Conservation (phyloP, 1,140 invertebrate genomes). For the Diachasmimorpha longicaudata region DNA sequence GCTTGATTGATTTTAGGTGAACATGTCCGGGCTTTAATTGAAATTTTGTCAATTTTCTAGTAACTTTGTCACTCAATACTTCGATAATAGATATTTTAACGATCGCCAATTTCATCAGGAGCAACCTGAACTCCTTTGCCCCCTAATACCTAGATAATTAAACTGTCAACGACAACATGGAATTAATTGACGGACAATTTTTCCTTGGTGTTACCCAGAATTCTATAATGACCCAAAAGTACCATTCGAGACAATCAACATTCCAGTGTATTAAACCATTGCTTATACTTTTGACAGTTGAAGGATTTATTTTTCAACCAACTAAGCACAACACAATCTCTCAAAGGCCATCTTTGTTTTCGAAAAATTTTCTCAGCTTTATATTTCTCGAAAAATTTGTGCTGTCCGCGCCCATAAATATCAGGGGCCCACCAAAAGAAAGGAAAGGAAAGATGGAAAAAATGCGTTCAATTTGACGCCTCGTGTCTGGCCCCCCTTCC, state of each 20-base stretch:
- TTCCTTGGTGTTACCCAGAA: neutral
- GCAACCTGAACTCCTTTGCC: too few species aligned
- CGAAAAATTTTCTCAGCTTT: neutral
- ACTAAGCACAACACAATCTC: neutral
- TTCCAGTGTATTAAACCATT: neutral
- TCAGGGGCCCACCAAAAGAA: neutral
- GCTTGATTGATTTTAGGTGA: too few species aligned
- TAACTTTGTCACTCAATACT: too few species aligned
- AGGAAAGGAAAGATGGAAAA: neutral
- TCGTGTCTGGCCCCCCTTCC: neutral
- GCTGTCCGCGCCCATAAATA: neutral
- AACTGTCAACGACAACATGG: too few species aligned
- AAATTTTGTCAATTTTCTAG: too few species aligned
- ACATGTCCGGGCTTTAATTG: too few species aligned
- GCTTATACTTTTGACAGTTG: neutral
- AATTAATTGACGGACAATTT: neutral
- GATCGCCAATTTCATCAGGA: too few species aligned
- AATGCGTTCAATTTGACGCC: neutral
- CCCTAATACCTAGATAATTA: too few species aligned
- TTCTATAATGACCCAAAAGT: too few species aligned
- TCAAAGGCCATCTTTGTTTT: neutral
- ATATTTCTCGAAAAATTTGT: neutral
- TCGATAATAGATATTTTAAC: too few species aligned
- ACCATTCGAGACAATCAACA: too few species aligned
- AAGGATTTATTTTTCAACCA: neutral